phyloP scores from a whole-genome alignment of 2,888 invertebrate species.

The Apotomis capreana region DNA sequence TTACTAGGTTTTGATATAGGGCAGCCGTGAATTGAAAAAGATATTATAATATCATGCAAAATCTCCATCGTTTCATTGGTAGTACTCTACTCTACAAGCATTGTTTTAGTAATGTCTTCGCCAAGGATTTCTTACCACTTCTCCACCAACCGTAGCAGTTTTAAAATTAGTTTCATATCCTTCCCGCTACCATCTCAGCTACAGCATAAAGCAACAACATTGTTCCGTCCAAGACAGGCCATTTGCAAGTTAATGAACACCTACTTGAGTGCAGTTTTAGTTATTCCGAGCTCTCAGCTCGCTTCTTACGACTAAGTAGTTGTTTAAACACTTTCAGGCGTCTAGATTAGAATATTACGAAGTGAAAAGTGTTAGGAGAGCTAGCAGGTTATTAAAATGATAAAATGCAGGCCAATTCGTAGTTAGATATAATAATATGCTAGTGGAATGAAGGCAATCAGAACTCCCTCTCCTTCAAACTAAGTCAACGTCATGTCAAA shows the following conservation, averaged over 20 bases:
- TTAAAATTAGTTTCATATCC: constrained; percentile 20
- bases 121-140: not conserved
- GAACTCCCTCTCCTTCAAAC: too few species aligned
- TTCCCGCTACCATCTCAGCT: constrained; percentile 2
- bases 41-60: too few species aligned
- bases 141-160: not conserved
- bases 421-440: not conserved
- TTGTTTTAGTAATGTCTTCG: too few species aligned
- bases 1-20: too few species aligned
- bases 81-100: too few species aligned
- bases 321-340: constrained; percentile 24
- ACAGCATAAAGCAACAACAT: constrained; percentile 13
- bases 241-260: constrained; percentile 40
- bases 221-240: constrained; percentile 32
- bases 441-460: too few species aligned
- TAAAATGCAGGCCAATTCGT: not conserved
- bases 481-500: too few species aligned
- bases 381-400: not conserved
- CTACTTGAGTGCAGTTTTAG: constrained; percentile 35
- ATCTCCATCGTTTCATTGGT: too few species aligned
- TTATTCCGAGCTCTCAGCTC: constrained; percentile 27
- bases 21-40: too few species aligned
- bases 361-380: not conserved
- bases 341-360: constrained; percentile 11
- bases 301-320: constrained; percentile 30